Conservation (phyloP, 2,888 invertebrate species). For the Plutella xylostella region DNA sequence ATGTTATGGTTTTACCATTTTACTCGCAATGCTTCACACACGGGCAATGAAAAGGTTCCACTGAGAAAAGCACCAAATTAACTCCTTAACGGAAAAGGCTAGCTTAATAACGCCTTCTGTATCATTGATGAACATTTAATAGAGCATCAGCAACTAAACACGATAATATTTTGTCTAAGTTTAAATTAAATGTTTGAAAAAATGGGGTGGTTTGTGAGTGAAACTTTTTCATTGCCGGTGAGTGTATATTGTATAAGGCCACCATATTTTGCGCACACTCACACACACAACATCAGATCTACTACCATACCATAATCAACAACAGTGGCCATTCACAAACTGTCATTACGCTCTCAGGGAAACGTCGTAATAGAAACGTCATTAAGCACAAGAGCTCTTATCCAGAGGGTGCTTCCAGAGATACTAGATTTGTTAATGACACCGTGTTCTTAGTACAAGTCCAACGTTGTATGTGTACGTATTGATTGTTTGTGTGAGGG, state of each 20-base stretch:
- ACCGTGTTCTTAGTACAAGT: constrained; percentile 49
- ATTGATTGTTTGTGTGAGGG: too few species aligned
- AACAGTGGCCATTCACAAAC: not conserved
- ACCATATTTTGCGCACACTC: not conserved
- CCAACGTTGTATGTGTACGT: too few species aligned
- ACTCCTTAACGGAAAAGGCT: too few species aligned
- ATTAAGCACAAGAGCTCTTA: constrained; percentile 46
- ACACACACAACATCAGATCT: not conserved
- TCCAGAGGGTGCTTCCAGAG: constrained; percentile 42
- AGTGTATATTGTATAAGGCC: not conserved
- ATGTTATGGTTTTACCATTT: not conserved
- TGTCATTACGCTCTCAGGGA: constrained; percentile 7
- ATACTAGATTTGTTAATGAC: constrained; percentile 46
- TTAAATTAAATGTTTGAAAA: too few species aligned
- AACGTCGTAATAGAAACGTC: constrained; percentile 31
- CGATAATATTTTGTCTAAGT: too few species aligned
- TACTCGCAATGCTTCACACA: not conserved
- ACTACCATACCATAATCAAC: not conserved
- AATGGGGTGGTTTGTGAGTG: too few species aligned
- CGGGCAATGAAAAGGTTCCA: too few species aligned
- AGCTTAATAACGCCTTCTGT: too few species aligned
- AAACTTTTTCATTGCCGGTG: not conserved
- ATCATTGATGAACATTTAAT: too few species aligned
- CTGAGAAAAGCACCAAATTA: too few species aligned
- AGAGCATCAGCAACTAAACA: too few species aligned